Evolutionary conservation across 2,888 invertebrate species (phyloP).

Genomic region (Melitaea athalia): DNA sequence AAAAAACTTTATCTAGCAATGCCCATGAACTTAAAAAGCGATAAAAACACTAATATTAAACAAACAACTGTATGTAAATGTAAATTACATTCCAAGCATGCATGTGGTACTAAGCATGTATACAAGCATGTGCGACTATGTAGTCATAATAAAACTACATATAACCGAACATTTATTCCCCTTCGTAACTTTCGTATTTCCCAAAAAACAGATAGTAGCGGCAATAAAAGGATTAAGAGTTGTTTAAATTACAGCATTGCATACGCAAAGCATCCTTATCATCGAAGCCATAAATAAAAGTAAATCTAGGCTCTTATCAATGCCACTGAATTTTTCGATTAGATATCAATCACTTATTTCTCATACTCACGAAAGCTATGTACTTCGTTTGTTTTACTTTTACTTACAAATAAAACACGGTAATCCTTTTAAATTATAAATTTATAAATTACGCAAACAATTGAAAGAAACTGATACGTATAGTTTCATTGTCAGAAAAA

Average conservation of each 20-base stretch:
- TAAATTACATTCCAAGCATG: too few species aligned
- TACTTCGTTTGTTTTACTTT: not conserved
- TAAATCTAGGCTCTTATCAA: slow-evolving; percentile 63
- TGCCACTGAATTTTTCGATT: slow-evolving; percentile 50
- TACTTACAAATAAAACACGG: not conserved
- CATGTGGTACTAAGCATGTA: too few species aligned
- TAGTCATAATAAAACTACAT: too few species aligned
- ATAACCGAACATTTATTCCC: slow-evolving; percentile 12
- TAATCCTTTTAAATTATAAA: not conserved
- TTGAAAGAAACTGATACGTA: not conserved
- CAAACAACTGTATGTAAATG: too few species aligned
- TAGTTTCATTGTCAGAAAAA: too few species aligned
- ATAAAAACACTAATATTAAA: too few species aligned
- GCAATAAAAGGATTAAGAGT: slow-evolving; percentile 43
- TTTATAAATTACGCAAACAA: not conserved
- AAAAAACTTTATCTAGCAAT: too few species aligned
- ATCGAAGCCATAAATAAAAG: slow-evolving; percentile 51
- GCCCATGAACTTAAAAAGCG: too few species aligned
- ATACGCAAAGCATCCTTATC: slow-evolving; percentile 46
- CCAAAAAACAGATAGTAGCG: slow-evolving; percentile 39
- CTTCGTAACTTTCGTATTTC: slow-evolving; percentile 33
- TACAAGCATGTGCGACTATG: too few species aligned
- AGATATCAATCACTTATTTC: slow-evolving; percentile 46
- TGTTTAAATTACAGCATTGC: slow-evolving; percentile 44
- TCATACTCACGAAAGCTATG: slow-evolving; percentile 46